phyloP scores from a whole-genome alignment of 2,888 invertebrate genomes.

The Orthonevra nobilis region DNA sequence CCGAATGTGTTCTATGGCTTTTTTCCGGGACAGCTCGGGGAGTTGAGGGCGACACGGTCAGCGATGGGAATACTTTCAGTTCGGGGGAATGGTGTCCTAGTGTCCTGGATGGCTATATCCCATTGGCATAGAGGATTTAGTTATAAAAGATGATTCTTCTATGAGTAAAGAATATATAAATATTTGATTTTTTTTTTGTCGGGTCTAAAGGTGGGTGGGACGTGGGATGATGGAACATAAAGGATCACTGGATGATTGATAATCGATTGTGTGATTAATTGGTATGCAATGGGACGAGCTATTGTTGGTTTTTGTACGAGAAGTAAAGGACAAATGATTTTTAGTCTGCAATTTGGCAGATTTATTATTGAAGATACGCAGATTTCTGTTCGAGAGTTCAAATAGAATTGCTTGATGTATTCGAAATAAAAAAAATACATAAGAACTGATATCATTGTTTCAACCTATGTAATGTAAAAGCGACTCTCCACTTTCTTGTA shows the following conservation, averaged over 20 bases:
- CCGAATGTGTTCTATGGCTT: constrained; percentile 55
- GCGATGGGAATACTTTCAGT: constrained; percentile 27
- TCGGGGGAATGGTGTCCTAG: not conserved
- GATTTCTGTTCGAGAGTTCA: no score
- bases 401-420: no score
- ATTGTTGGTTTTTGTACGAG: constrained; percentile 12
- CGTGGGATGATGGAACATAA: constrained; percentile 18
- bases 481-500: no score
- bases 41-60: not conserved
- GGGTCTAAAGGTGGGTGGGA: not conserved
- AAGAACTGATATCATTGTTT: no score
- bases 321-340: constrained; percentile 39
- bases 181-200: no score
- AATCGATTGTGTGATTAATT: constrained; percentile 68
- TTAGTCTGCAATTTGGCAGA: no score
- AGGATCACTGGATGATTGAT: constrained; percentile 60
- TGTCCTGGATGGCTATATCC: constrained; percentile 49
- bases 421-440: no score
- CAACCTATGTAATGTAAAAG: no score
- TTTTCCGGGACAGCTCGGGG: not conserved
- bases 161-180: constrained; percentile 63
- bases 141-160: constrained; percentile 65
- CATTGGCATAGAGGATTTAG: constrained; percentile 64
- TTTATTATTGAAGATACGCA: no score
- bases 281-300: constrained; percentile 61